Evolutionary conservation across 1,140 invertebrate species (phyloP).

Genomic region (Mactra quadrangularis): DNA sequence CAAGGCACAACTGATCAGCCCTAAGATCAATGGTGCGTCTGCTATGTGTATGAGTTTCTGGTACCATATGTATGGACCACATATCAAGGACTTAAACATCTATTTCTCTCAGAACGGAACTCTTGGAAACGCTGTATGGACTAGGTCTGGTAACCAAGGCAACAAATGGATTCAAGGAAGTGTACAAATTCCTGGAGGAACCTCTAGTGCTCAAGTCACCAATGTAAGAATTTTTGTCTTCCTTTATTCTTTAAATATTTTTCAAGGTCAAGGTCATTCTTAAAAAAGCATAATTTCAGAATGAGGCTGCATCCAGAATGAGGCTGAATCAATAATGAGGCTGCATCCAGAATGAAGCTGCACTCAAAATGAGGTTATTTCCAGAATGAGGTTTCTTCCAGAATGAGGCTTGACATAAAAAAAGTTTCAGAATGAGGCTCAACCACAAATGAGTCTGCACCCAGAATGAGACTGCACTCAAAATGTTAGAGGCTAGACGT

Average conservation of each 20-base stretch:
- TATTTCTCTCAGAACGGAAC: slow-evolving; percentile 65
- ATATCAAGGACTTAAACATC: slow-evolving; percentile 75
- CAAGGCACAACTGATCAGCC: slow-evolving; percentile 87
- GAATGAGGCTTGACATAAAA: not conserved
- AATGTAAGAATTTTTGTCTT: slow-evolving; percentile 63
- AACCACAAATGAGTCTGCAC: too few species aligned
- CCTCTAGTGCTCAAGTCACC: slow-evolving; percentile 58
- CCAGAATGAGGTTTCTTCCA: not conserved
- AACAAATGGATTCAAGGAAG: slow-evolving; percentile 72
- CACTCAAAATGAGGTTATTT: too few species aligned
- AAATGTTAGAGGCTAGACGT: too few species aligned
- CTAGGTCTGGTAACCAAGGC: slow-evolving; percentile 71
- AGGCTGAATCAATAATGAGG: too few species aligned
- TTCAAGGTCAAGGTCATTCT: too few species aligned
- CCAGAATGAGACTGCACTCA: too few species aligned
- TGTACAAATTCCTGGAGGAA: slow-evolving; percentile 68
- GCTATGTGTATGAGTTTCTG: slow-evolving; percentile 86
- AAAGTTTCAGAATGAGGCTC: too few species aligned
- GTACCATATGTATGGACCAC: slow-evolving; percentile 90
- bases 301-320: too few species aligned
- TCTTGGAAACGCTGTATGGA: slow-evolving; percentile 70
- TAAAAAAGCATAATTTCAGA: too few species aligned
- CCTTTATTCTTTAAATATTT: too few species aligned
- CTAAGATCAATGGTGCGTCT: slow-evolving; percentile 65
- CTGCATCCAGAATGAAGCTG: too few species aligned